Percentiles rank a stretch among this genome's conserved stretches.
These are phyloP conservation scores for Octomys mimax DNA, from an alignment of 2,797 vertebrate genomes.

Conservation along the genomic window DNA sequence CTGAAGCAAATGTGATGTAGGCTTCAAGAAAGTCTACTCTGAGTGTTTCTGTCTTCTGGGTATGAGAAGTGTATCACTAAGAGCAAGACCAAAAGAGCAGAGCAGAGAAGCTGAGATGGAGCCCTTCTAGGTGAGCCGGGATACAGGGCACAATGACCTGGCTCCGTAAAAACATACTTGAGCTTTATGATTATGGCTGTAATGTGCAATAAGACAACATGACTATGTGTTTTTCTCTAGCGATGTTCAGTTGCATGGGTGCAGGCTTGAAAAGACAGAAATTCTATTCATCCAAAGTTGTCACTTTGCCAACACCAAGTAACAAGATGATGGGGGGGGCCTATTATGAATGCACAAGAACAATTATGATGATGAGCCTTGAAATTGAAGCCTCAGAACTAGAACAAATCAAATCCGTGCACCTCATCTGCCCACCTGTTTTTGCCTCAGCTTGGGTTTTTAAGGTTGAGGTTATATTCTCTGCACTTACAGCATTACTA, in stretches of 20 bases:
- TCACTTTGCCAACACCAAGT: constrained; percentile 26
- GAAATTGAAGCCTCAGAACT: neutral
- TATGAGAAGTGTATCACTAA: constrained; percentile 4
- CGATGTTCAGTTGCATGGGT: neutral
- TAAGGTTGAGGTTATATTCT: constrained; percentile 34
- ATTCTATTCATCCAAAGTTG: neutral
- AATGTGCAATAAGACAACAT: neutral
- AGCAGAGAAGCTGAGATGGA: neutral
- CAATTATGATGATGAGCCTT: neutral
- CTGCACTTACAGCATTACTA: neutral
- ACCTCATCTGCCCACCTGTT: neutral
- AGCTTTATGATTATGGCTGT: neutral
- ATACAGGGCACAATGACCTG: neutral
- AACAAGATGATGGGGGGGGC: neutral
- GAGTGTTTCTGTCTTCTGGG: constrained; percentile 10
- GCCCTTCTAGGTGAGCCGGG: neutral
- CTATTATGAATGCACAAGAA: neutral
- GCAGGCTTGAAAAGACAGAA: constrained; percentile 59
- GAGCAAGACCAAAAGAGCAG: neutral
- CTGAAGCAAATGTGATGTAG: neutral
- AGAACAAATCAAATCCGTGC: neutral
- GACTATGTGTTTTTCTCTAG: neutral
- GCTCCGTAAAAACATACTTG: neutral
- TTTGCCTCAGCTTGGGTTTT: neutral
- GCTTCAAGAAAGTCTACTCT: constrained; percentile 55